Evolutionary conservation across 2,888 invertebrate genomes (phyloP).

Genomic region (Cosmopolites sordidus): DNA sequence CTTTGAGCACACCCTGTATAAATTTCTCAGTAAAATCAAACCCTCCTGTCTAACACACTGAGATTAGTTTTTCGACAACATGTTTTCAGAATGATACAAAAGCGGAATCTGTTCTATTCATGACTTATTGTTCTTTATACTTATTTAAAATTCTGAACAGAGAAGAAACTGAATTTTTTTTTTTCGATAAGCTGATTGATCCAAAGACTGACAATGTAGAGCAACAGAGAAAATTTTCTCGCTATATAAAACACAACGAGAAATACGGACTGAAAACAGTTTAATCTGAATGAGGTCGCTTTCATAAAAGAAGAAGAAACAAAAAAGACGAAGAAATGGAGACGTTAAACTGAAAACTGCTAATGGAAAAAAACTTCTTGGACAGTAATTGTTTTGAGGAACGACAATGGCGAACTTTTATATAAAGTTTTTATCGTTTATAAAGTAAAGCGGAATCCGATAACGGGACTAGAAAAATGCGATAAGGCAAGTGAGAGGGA

Average conservation of each 20-base stretch:
- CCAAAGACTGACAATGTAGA: not conserved
- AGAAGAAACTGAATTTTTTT: no score
- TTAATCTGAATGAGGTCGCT: not conserved
- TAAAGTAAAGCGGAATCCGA: not conserved
- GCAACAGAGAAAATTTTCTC: not conserved
- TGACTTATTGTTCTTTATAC: no score
- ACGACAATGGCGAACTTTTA: not conserved
- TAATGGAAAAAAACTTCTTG: constrained; percentile 5
- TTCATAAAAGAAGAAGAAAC: not conserved
- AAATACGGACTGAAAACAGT: constrained; percentile 1
- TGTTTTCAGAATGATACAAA: no score
- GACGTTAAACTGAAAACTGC: constrained; percentile 4
- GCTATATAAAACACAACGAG: constrained; percentile 1
- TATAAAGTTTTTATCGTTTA: constrained; percentile 6
- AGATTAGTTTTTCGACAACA: no score
- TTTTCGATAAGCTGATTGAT: no score
- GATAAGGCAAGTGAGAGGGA: no score
- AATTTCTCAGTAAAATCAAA: no score
- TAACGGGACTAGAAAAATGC: no score
- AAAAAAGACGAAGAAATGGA: constrained; percentile 3
- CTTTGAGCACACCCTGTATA: no score
- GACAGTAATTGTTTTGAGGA: constrained; percentile 2
- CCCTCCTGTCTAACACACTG: no score
- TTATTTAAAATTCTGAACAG: no score
- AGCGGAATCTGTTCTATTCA: no score